Percentiles rank a stretch among this genome's conserved stretches.
These are phyloP conservation scores for Sus cebifrons DNA, from an alignment of 2,797 vertebrate species.

Conservation along the genomic window DNA sequence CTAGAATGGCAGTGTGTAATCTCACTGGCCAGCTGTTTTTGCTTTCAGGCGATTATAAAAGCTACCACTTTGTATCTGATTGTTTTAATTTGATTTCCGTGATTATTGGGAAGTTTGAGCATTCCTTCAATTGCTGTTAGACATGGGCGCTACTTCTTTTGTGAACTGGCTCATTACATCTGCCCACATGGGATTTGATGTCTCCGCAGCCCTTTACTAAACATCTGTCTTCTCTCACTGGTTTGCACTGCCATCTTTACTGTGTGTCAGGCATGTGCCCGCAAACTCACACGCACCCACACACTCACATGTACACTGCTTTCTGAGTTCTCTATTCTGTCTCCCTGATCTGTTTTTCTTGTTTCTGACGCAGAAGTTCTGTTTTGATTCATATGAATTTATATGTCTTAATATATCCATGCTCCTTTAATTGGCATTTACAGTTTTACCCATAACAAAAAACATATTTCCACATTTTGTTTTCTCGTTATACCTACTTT, in stretches of 20 bases:
- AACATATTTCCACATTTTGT: background rate
- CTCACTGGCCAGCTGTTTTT: background rate
- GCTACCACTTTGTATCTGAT: background rate
- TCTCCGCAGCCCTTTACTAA: background rate
- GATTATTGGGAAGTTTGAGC: background rate
- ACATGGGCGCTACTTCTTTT: background rate
- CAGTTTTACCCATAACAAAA: background rate
- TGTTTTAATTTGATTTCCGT: background rate
- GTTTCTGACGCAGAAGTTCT: background rate
- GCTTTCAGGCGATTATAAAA: background rate
- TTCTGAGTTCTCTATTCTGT: background rate
- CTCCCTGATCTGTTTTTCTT: background rate
- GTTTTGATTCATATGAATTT: conserved; percentile 10
- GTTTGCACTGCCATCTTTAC: background rate
- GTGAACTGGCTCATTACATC: background rate
- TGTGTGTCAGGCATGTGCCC: background rate
- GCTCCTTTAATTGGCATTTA: background rate
- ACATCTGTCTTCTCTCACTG: background rate
- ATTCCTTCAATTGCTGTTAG: conserved; percentile 4
- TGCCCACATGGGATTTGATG: background rate
- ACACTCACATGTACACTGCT: background rate
- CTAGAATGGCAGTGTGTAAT: background rate
- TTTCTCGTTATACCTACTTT: background rate
- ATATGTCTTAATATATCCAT: background rate
- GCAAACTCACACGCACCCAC: background rate